phyloP scores from a whole-genome alignment of 2,113 vertebrate genomes.

The Talpa occidentalis region DNA sequence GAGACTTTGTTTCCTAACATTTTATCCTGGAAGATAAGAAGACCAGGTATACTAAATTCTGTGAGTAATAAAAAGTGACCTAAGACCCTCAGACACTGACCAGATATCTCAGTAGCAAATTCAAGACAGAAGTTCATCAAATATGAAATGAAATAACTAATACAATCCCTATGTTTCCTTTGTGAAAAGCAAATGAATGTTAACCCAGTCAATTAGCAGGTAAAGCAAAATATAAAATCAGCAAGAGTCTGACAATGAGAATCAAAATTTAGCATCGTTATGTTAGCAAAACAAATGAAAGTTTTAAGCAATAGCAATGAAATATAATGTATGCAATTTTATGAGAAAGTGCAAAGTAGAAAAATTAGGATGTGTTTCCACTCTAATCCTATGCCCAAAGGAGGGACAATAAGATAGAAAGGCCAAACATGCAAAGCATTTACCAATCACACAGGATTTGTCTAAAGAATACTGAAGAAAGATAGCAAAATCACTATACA shows the following conservation, averaged over 20 bases:
- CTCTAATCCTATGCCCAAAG: background rate
- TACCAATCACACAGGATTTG: background rate
- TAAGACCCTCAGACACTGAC: background rate
- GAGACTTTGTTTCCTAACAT: background rate
- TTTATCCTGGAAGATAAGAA: background rate
- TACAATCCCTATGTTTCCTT: background rate
- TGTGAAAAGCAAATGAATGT: background rate
- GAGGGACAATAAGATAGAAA: background rate
- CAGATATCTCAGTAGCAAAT: background rate
- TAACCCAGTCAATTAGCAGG: background rate
- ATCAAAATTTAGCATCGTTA: background rate
- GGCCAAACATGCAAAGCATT: background rate
- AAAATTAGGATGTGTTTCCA: background rate
- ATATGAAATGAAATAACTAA: background rate
- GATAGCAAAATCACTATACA: background rate
- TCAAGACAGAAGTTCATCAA: background rate
- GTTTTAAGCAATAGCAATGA: background rate
- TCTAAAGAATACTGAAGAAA: background rate
- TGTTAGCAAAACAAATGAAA: background rate
- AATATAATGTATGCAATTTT: background rate
- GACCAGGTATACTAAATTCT: background rate
- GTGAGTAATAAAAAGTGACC: background rate
- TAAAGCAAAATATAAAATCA: conserved; percentile 7
- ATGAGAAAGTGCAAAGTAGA: background rate
- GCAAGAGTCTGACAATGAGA: background rate